Conservation (phyloP, 2,113 vertebrate genomes). For the Heloderma charlesbogerti region DNA sequence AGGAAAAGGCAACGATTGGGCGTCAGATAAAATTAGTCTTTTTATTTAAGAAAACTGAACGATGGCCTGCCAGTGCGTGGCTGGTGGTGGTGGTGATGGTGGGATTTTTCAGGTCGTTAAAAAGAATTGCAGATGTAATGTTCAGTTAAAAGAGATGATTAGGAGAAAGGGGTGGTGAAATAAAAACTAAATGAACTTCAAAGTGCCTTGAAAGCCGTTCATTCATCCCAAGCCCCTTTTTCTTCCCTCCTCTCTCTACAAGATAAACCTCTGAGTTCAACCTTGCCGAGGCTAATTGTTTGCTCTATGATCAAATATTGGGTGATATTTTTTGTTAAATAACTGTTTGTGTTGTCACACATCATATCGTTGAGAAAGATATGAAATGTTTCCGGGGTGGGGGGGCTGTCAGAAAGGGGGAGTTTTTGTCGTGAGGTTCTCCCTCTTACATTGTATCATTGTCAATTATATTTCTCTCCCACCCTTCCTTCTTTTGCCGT, state of each 20-base stretch:
- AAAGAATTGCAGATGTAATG: constrained; percentile 55
- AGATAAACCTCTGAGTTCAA: constrained; percentile 66
- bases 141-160: constrained; percentile 59
- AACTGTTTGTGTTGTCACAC: constrained; percentile 61
- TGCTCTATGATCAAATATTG: constrained; percentile 60
- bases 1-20: background rate
- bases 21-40: background rate
- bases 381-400: constrained; percentile 58
- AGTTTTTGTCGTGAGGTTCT: constrained; percentile 47
- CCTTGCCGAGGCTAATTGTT: constrained; percentile 70
- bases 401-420: constrained; percentile 23
- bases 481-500: background rate
- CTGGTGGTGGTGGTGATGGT: background rate
- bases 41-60: background rate
- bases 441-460: constrained; percentile 56
- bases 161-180: background rate
- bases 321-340: constrained; percentile 67
- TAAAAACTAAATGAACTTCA: constrained; percentile 64
- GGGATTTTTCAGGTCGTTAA: constrained; percentile 52
- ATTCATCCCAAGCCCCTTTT: constrained; percentile 49
- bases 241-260: constrained; percentile 39
- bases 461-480: constrained; percentile 47
- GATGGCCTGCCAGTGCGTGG: background rate
- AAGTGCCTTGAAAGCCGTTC: constrained; percentile 63
- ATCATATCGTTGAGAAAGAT: constrained; percentile 59